Base-by-base conservation (phyloP, 2,888 invertebrate species). In the Aplocera efformata region DNA sequence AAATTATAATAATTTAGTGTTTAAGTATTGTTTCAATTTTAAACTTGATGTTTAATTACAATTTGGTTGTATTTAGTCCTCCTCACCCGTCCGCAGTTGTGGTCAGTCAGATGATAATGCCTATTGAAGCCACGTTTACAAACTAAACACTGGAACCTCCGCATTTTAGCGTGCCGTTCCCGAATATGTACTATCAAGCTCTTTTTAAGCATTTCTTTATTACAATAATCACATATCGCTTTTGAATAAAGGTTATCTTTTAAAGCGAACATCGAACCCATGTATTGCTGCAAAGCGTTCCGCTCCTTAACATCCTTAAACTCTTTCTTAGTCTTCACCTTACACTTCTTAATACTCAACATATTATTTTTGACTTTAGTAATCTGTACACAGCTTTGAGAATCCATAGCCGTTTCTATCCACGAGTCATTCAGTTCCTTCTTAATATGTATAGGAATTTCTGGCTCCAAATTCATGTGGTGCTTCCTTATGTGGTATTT, bases 201-300 rank as follows among this genome's bases (percentile, higher is more conserved):
- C 13, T 85, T 85, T 33, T 84, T 85, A 4, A 80, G 10, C 83
- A 84, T 81, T 31, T 76, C 75, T 21, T 80, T 83, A 0, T 77
- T 69, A 9, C 83, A 84, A 49, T 81, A 81, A 53, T 83, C 76
- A 34, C 83, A 84, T 0, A 71, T 54, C 0, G 74, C 83, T 55
- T 70, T 75, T 0, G 71, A 73, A 52, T 76, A 79, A 1, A 74
- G 67, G 1, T 56, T 62, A 13, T 67, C 59, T 7, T 60, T 61
- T 9, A 41, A 39, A 0, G 75, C 70, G n/a, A 73, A 71, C 0
- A 63, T 55, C 0, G 68, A 68, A 1, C 56, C 58, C 0, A 67
- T 61, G 11, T 59, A 70, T 6, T 53, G 51, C 10, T 48, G 56
- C 21, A 60, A 62, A 5, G 46, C 40, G 0, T 43, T 42, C 39